Percentiles rank a stretch among this genome's conserved stretches.
Conservation (phyloP, 2,888 invertebrate species). For the Ectropis crepuscularia region DNA sequence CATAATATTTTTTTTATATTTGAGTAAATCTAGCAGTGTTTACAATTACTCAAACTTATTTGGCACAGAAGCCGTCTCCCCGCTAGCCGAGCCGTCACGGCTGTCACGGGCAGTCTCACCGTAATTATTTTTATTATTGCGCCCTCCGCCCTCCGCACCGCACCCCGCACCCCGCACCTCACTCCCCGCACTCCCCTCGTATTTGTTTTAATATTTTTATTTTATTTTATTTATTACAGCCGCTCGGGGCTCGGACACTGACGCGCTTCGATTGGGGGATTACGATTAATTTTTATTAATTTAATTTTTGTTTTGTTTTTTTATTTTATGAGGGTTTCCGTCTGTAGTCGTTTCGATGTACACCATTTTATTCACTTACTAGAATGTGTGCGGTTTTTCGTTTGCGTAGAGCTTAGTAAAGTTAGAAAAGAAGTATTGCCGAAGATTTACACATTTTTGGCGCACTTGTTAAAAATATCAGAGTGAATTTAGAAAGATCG, state of each 20-base stretch:
- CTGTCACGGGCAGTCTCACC: constrained; percentile 67
- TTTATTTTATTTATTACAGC: constrained; percentile 48
- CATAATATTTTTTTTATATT: background rate
- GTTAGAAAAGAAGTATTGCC: no score
- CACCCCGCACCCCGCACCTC: constrained; percentile 34
- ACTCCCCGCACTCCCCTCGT: constrained; percentile 43
- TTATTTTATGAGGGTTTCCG: background rate
- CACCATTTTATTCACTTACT: no score
- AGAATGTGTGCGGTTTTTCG: no score
- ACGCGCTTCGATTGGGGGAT: constrained; percentile 35
- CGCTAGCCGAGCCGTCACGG: constrained; percentile 38
- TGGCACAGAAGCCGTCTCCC: constrained; percentile 49
- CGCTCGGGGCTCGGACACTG: constrained; percentile 40
- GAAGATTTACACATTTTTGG: no score
- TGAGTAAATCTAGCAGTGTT: no score
- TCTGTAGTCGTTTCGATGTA: background rate
- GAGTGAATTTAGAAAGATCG: no score
- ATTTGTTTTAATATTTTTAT: constrained; percentile 58
- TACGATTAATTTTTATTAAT: constrained; percentile 27
- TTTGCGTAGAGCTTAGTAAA: no score
- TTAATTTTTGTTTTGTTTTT: constrained; percentile 22
- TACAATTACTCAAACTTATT: background rate
- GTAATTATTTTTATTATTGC: constrained; percentile 63
- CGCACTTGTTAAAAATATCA: no score
- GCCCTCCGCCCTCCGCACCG: constrained; percentile 39